Base-by-base conservation (phyloP, 2,888 invertebrate species). In the Apodemia duryi region DNA sequence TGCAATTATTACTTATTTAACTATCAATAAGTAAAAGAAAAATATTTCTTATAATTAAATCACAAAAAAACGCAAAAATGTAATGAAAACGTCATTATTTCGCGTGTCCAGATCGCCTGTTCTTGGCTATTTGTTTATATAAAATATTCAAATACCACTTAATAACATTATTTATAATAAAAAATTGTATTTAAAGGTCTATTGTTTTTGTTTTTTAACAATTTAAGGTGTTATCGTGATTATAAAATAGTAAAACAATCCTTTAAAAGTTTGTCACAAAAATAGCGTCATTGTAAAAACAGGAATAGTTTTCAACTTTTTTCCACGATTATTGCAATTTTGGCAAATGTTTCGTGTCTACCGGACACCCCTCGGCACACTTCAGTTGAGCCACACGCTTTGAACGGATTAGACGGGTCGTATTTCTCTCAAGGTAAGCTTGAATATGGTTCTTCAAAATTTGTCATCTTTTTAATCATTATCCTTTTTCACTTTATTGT, bases 251-350 rank as follows among this genome's bases (percentile, higher is more conserved):
- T 49, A 13, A 49, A n/a, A 49, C 61, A 11, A 28, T 41, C 21
- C 21, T 38, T 38, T 35, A 35, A 61, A 61, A 61, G 21, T 61
- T 38, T 61, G 61, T 61, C 61, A 61, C 61, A 61, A 61, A 61
- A 61, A 61, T 35, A 61, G 38, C 35, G 29, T 61, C 61, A 61
- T 61, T 61, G 28, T 61, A 11, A 61, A 61, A 61, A 61, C 61
- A 61, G 61, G 35, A 35, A 35, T 35, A 35, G 35, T 35, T 35
- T 35, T 35, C 35, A 35, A 35, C 35, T 35, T 35, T 35, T 35
- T 6, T 35, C 35, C 6, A 35, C 35, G 35, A 35, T 35, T 5
- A 35, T 35, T 35, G 35, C 35, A 35, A 35, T 35, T 35, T 35
- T 5, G 35, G 35, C 6, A 35, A 3, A 35, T 35, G 35, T 35